A percentile compares a stretch with the other conserved stretches of the same genome.
These are phyloP conservation scores for Aurelia sp. DNA, from an alignment of 30 jellyfish, hydroid and myxozoan species.

Conservation along the genomic window DNA sequence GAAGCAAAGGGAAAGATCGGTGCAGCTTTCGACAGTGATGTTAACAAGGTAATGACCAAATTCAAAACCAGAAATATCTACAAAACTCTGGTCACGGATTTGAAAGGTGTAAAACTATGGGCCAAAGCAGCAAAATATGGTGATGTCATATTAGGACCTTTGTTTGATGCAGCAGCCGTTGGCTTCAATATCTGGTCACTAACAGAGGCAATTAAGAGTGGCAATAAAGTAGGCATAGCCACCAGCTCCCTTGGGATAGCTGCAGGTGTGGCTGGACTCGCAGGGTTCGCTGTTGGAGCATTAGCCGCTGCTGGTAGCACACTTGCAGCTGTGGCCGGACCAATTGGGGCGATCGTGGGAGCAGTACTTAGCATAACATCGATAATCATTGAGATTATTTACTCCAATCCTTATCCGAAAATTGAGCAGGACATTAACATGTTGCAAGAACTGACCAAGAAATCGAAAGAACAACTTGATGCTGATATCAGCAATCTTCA, in stretches of 20 bases:
- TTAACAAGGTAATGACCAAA: conserved; percentile 6
- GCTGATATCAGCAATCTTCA: conserved; percentile 6
- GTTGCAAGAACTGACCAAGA: conserved; percentile 16
- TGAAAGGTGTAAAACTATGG: conserved; percentile 38
- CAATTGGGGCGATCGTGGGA: conserved; percentile 40
- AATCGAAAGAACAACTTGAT: conserved; percentile 21
- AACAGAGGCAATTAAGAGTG: conserved; percentile 29
- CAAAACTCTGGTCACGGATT: conserved; percentile 28
- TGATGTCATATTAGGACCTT: conserved; percentile 37
- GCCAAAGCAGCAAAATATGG: conserved; percentile 29
- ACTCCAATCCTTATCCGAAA: conserved; percentile 34
- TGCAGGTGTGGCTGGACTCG: conserved; percentile 21
- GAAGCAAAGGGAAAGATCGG: conserved; percentile 34
- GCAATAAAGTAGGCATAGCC: conserved; percentile 14
- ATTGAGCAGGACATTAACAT: conserved; percentile 16
- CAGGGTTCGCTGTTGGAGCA: conserved; percentile 51
- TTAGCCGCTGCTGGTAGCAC: conserved; percentile 54
- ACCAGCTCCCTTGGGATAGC: conserved; percentile 37
- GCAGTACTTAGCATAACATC: conserved; percentile 36
- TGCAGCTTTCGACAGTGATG: conserved; percentile 23
- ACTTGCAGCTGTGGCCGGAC: conserved; percentile 56
- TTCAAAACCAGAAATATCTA: conserved; percentile 32
- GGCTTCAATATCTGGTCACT: conserved; percentile 37
- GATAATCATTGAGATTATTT: conserved; percentile 16
- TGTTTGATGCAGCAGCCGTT: conserved; percentile 40